Evolutionary conservation across 1,140 invertebrate species (phyloP).

Genomic region (Meloidogyne exigua): DNA sequence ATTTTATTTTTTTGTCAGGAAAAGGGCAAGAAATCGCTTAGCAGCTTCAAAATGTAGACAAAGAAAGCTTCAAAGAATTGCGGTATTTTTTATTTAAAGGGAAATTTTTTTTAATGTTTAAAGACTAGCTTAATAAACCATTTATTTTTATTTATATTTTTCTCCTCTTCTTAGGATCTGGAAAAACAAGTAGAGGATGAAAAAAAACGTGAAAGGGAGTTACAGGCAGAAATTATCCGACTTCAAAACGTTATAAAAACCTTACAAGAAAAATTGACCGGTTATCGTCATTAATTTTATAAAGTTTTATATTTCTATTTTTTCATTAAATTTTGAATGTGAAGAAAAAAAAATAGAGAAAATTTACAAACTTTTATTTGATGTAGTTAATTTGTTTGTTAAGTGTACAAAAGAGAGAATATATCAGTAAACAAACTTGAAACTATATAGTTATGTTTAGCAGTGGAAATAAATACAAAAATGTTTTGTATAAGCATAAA

Average conservation of each 20-base stretch:
- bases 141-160: no score
- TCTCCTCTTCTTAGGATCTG: not conserved
- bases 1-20: not conserved
- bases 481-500: no score
- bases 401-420: no score
- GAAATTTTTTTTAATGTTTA: no score
- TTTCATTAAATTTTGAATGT: not conserved
- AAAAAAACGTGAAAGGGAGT: constrained; percentile 6
- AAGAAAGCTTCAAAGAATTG: constrained; percentile 27
- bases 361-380: no score
- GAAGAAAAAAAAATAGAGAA: no score
- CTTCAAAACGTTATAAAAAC: not conserved
- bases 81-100: not conserved
- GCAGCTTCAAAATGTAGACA: constrained; percentile 27
- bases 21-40: constrained; percentile 17
- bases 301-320: not conserved
- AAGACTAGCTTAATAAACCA: no score
- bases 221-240: not conserved
- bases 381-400: no score
- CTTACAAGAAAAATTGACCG: constrained; percentile 1
- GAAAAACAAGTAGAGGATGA: constrained; percentile 26
- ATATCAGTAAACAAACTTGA: no score
- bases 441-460: no score
- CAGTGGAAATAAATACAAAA: no score
- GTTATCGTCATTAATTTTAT: not conserved